phyloP scores from a whole-genome alignment of 1,140 invertebrate species.

The Drosophila pallidifrons region DNA sequence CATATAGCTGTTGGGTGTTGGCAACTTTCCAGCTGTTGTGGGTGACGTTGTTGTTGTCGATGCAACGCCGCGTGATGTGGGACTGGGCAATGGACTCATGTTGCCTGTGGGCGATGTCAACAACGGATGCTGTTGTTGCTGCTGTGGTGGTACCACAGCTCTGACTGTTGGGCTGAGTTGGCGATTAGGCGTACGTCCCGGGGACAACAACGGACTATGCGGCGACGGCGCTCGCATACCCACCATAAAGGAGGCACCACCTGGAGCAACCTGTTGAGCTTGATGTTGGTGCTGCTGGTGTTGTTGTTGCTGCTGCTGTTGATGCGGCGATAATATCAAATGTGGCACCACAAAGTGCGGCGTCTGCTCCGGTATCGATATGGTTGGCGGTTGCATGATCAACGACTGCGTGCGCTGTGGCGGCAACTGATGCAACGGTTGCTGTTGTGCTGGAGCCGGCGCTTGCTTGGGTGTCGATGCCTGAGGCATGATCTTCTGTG shows the following conservation, averaged over 20 bases:
- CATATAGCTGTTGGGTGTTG: slow-evolving; percentile 57
- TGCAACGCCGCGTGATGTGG: slow-evolving; percentile 52
- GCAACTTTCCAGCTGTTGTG: slow-evolving; percentile 34
- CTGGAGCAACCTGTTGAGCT: slow-evolving; percentile 43
- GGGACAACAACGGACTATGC: slow-evolving; percentile 71
- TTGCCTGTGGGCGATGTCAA: slow-evolving; percentile 50
- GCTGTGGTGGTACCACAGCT: slow-evolving; percentile 30
- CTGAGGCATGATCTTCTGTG: slow-evolving; percentile 54
- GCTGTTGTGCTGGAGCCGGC: slow-evolving; percentile 15
- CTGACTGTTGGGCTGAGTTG: slow-evolving; percentile 66
- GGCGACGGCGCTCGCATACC: slow-evolving; percentile 71
- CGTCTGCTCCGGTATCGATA: slow-evolving; percentile 86
- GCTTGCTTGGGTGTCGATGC: slow-evolving; percentile 67
- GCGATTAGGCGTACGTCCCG: slow-evolving; percentile 63
- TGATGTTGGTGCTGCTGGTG: slow-evolving; percentile 40
- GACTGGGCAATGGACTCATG: slow-evolving; percentile 69
- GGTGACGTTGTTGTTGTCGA: slow-evolving; percentile 51
- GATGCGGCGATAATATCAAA: slow-evolving; percentile 85
- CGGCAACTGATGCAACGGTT: slow-evolving; percentile 25
- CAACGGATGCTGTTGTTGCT: slow-evolving; percentile 50
- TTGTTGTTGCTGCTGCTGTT: slow-evolving; percentile 25
- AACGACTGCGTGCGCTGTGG: slow-evolving; percentile 63
- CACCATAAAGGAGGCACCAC: slow-evolving; percentile 50
- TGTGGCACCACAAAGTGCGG: slow-evolving; percentile 86
- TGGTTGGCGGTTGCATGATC: slow-evolving; percentile 86